Conservation (phyloP, 2,888 invertebrate species). For the Dascillus cervinus region DNA sequence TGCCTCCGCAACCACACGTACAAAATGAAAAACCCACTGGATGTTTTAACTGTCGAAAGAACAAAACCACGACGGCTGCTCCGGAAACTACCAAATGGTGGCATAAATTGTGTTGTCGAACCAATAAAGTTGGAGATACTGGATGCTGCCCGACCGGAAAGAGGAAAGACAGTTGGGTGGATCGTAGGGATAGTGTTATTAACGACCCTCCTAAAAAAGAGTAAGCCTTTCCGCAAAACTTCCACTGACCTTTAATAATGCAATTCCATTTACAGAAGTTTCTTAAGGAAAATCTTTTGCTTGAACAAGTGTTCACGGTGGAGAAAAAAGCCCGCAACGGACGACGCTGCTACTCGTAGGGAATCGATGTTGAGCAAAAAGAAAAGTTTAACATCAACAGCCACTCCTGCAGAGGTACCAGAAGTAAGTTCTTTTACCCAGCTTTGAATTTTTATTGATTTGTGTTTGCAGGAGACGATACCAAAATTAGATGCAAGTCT, state of each 20-base stretch:
- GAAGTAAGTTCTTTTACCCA: background rate
- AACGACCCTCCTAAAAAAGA: constrained; percentile 43
- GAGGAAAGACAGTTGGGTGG: constrained; percentile 44
- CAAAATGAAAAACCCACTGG: no score
- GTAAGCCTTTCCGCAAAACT: constrained; percentile 14
- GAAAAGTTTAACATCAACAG: constrained; percentile 53
- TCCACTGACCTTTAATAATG: no score
- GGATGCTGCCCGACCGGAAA: constrained; percentile 31
- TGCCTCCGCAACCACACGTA: no score
- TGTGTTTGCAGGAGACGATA: constrained; percentile 53
- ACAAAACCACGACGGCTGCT: constrained; percentile 18
- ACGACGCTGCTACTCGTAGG: constrained; percentile 47
- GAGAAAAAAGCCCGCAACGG: constrained; percentile 24
- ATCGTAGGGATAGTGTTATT: constrained; percentile 49
- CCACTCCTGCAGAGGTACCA: constrained; percentile 6
- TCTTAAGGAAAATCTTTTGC: constrained; percentile 33
- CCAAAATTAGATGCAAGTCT: constrained; percentile 69
- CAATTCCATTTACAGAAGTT: constrained; percentile 26
- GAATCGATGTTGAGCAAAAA: constrained; percentile 59
- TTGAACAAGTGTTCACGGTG: constrained; percentile 24
- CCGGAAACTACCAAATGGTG: constrained; percentile 26
- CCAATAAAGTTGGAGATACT: constrained; percentile 44
- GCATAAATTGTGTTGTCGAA: constrained; percentile 36
- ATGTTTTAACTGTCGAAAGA: constrained; percentile 18
- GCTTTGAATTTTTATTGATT: background rate